Percentiles rank a stretch among this genome's conserved stretches.
These are phyloP conservation scores for Drosophila parthenogenetica DNA, from an alignment of 2,888 invertebrate genomes.

Conservation along the genomic window DNA sequence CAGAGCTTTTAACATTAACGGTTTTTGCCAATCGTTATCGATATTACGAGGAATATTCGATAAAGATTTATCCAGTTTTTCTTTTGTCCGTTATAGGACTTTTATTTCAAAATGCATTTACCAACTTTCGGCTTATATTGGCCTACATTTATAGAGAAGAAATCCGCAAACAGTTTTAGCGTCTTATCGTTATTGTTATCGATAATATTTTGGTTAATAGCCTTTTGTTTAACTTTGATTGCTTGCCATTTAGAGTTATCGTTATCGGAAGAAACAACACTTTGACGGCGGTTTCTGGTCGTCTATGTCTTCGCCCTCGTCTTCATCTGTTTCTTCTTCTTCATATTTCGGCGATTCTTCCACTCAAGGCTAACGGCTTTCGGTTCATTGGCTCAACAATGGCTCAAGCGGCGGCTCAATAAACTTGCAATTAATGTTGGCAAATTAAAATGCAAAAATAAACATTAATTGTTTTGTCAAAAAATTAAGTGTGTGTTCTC, in stretches of 20 bases:
- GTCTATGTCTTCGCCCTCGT: not conserved
- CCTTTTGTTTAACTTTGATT: too few species aligned
- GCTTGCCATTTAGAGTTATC: not conserved
- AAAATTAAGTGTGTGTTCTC: slow-evolving; percentile 44
- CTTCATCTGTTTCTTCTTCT: not conserved
- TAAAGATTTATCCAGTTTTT: too few species aligned
- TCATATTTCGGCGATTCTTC: not conserved
- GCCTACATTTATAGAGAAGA: too few species aligned
- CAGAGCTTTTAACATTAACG: too few species aligned
- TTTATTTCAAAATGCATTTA: too few species aligned
- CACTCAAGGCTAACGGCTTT: slow-evolving; percentile 25
- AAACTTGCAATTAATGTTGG: slow-evolving; percentile 80
- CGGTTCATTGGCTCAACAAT: slow-evolving; percentile 48
- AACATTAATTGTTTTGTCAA: slow-evolving; percentile 80
- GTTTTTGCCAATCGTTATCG: too few species aligned
- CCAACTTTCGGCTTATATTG: too few species aligned
- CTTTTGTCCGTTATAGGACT: too few species aligned
- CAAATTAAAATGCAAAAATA: slow-evolving; percentile 81
- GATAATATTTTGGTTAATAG: too few species aligned
- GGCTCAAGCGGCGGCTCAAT: slow-evolving; percentile 71
- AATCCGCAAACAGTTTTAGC: too few species aligned
- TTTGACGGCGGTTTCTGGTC: not conserved
- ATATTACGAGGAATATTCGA: too few species aligned
- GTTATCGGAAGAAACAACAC: not conserved
- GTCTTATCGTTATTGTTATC: too few species aligned